Evolutionary conservation across 2,888 invertebrate species (phyloP), one percentile per base, ranked within the genome.

Genomic region (Thymelicus acteon): DNA sequence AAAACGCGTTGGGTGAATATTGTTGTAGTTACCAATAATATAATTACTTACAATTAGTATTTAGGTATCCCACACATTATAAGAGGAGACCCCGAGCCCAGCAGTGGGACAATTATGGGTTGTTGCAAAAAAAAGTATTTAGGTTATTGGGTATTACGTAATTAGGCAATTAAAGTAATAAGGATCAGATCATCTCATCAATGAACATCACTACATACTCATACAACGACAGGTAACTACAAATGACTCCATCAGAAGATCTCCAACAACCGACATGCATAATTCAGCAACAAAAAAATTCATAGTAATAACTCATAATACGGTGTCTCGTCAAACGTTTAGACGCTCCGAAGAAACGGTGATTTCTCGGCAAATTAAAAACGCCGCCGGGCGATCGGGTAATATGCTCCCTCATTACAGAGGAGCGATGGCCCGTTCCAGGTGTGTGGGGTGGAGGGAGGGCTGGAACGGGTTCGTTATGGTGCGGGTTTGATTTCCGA

Each of bases 321-420:
- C 44, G 10, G 54, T 62, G 68, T 70, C 70, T 70, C 64, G 60
- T 70, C 70, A 70, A 70, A 71, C 63, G 54, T 8, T 58, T 54
- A 61, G 67, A 39, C 37, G 24, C 62, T 15, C 60, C 57, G 40
- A 63, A 69, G 64, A 58, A 69, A 63, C 49, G 91, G 90, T 91
- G 93, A 93, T 93, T 85, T 84, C 76, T 80, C 78, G 89, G 93
- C 81, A 94, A 94, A 94, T 94, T 94, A 94, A 94, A 94, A 94
- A 89, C 84, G 92, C 94, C 91, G 74, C 76, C 74, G 91, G 94
- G 82, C 86, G 83, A 93, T 93, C 85, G 89, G 83, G 92, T 92
- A 90, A 92, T 89, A 85, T 85, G 82, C 86, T 85, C 84, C 80
- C 83, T 89, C 86, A 87, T 89, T 87, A 88, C 82, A 77, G n/a